phyloP scores from a whole-genome alignment of 2,113 vertebrate species.

The Protomyctophum bolini region DNA sequence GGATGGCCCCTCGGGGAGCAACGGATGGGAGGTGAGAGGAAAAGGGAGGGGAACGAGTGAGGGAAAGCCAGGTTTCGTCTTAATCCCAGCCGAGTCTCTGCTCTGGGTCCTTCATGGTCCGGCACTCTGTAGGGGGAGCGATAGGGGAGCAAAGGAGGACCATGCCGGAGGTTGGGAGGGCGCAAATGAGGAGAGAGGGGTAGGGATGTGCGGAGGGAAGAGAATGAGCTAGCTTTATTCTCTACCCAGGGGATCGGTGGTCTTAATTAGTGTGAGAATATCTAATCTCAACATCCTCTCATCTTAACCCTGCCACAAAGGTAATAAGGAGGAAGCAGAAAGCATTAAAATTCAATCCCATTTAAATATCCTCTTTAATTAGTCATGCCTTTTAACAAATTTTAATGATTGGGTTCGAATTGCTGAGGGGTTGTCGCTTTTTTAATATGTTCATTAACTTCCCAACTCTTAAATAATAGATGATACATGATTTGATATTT shows the following conservation, averaged over 20 bases:
- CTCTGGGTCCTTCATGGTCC: constrained; percentile 24
- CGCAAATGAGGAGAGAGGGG: neutral
- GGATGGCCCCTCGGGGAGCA: constrained; percentile 52
- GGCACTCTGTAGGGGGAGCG: constrained; percentile 45
- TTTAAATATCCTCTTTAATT: constrained; percentile 86
- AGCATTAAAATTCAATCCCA: constrained; percentile 83
- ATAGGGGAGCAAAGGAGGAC: constrained; percentile 26
- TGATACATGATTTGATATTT: constrained; percentile 76
- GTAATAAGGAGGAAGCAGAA: constrained; percentile 75
- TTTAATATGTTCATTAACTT: constrained; percentile 81
- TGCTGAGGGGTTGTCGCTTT: constrained; percentile 73
- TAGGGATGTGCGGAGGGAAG: constrained; percentile 1
- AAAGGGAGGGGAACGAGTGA: constrained; percentile 29
- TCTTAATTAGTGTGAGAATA: constrained; percentile 85
- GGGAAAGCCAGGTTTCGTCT: constrained; percentile 59
- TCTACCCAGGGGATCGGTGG: constrained; percentile 74
- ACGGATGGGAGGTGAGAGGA: constrained; percentile 44
- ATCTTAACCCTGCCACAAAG: constrained; percentile 80
- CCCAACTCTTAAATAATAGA: constrained; percentile 79
- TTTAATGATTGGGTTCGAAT: constrained; percentile 83
- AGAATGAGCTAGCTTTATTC: constrained; percentile 61
- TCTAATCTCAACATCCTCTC: constrained; percentile 83
- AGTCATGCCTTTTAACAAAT: constrained; percentile 86
- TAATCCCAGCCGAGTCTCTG: constrained; percentile 58
- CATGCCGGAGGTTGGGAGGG: constrained; percentile 5